These are phyloP conservation scores for Polypterus senegalus DNA, from an alignment of 2,113 vertebrate species.

Conservation along the genomic window DNA sequence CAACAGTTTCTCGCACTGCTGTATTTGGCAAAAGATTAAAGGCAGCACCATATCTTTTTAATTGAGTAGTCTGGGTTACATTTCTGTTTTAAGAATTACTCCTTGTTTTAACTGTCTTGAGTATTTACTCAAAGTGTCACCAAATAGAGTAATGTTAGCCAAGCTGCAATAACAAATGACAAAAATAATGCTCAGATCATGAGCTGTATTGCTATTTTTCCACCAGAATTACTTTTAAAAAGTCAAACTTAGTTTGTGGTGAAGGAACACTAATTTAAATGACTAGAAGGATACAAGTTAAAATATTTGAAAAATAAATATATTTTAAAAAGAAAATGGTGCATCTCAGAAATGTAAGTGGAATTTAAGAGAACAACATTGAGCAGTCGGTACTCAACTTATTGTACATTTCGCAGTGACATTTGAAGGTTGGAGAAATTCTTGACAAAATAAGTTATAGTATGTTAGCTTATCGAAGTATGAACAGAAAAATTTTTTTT, in stretches of 20 bases:
- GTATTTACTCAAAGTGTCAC: neutral
- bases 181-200: neutral
- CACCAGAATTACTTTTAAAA: neutral
- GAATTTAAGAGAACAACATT: no score
- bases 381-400: no score
- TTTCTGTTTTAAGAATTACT: neutral
- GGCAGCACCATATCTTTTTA: neutral
- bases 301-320: no score
- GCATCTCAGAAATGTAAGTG: no score
- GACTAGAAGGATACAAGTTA: no score
- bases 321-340: no score
- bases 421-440: no score
- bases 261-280: neutral
- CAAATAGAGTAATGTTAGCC: neutral
- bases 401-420: no score
- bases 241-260: neutral
- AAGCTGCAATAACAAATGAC: neutral
- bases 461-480: no score
- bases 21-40: neutral
- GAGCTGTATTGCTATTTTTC: neutral
- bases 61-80: neutral
- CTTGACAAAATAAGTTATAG: no score
- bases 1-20: no score
- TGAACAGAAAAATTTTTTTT: no score
- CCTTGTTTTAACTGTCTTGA: neutral